Percentiles rank a stretch among this genome's conserved stretches.
Evolutionary conservation across 2,888 invertebrate species (phyloP).

Genomic region (Liopterus haemorrhoidalis): DNA sequence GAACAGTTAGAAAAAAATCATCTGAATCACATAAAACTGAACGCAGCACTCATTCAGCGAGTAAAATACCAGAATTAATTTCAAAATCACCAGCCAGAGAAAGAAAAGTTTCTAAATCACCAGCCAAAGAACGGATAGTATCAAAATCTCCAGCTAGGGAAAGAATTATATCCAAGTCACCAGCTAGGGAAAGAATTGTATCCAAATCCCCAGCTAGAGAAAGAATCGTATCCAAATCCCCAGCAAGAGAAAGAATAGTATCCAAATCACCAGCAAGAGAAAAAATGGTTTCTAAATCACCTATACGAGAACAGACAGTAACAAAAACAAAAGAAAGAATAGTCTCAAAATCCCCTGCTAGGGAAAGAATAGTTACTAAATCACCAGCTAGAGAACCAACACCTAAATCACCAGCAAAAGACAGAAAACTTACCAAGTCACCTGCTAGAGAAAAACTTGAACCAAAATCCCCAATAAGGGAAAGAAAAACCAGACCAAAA

Average conservation of each 20-base stretch:
- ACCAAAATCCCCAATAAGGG: no score
- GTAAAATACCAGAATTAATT: no score
- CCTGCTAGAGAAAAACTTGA: no score
- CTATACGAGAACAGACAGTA: slow-evolving; percentile 12
- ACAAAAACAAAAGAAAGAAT: slow-evolving; percentile 12
- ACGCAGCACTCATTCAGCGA: no score
- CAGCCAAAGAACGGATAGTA: slow-evolving; percentile 16
- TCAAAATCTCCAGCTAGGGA: slow-evolving; percentile 16
- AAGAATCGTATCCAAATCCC: slow-evolving; percentile 12
- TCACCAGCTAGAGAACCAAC: no score
- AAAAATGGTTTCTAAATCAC: slow-evolving; percentile 10
- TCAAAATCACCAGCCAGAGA: slow-evolving; percentile 13
- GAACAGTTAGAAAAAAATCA: neutral
- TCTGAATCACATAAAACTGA: neutral
- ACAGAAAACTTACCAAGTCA: no score
- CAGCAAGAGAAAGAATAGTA: slow-evolving; percentile 11
- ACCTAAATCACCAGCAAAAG: no score
- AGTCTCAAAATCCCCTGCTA: no score
- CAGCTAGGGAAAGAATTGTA: slow-evolving; percentile 11
- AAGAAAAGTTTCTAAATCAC: no score
- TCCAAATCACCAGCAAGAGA: slow-evolving; percentile 11
- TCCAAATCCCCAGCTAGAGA: slow-evolving; percentile 12
- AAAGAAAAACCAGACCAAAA: no score
- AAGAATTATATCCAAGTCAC: slow-evolving; percentile 16
- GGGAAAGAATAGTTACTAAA: no score